Evolutionary conservation across 2,888 invertebrate species (phyloP).

Genomic region (Stenichneumon culpator): DNA sequence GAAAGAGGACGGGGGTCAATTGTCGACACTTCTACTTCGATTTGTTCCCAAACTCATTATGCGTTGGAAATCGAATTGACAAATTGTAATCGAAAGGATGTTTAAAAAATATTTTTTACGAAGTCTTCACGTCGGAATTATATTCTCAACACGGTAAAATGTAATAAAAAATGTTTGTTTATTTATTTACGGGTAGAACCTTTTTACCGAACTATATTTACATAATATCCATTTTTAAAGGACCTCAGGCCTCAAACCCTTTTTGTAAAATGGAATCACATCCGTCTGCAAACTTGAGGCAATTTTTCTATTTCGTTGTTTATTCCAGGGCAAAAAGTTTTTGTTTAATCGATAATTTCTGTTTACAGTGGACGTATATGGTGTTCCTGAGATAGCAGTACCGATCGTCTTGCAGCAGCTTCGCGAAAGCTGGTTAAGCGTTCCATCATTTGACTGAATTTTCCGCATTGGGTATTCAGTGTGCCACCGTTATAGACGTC

Average conservation of each 20-base stretch:
- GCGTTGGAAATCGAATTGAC: background rate
- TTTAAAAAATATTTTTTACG: background rate
- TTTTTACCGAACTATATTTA: no score
- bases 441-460: background rate
- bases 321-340: no score
- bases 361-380: no score
- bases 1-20: background rate
- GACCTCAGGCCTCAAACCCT: background rate
- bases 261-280: background rate
- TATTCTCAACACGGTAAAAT: background rate
- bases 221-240: no score
- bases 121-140: background rate
- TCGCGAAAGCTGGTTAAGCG: background rate
- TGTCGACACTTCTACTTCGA: background rate
- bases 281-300: background rate
- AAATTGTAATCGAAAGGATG: background rate
- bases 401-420: background rate
- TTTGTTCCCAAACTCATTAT: background rate
- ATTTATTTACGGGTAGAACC: no score
- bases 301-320: background rate
- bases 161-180: no score
- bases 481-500: constrained; percentile 14
- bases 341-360: no score
- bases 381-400: background rate
- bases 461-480: background rate